Conservation (phyloP, 2,888 invertebrate species). For the Spatulosminthurus flaviceps region DNA sequence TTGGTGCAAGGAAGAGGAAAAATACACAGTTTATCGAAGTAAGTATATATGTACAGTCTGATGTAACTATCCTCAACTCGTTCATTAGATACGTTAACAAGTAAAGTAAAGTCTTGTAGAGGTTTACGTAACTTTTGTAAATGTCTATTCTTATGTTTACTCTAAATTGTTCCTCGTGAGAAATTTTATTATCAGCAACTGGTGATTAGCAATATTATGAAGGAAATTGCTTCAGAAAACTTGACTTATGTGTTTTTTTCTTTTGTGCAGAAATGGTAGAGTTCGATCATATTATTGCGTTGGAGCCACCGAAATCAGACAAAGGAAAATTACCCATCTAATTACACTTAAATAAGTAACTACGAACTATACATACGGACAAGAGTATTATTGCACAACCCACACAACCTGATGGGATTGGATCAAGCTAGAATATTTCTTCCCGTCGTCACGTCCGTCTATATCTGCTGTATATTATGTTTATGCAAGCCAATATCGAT, state of each 20-base stretch:
- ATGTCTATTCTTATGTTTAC: neutral
- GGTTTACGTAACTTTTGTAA: neutral
- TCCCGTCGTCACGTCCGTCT: neutral
- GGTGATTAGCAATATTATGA: neutral
- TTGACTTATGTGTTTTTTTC: neutral
- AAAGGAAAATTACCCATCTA: slow-evolving; percentile 4
- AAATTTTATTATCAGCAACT: neutral
- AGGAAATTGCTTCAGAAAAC: neutral
- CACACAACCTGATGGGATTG: neutral
- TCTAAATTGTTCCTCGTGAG: neutral
- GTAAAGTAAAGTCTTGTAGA: neutral
- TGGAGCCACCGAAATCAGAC: slow-evolving; percentile 11
- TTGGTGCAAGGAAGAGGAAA: slow-evolving; percentile 14
- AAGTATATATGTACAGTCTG: neutral
- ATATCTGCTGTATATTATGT: neutral
- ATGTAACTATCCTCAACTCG: neutral
- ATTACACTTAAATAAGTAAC: neutral
- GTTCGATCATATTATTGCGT: slow-evolving; percentile 9
- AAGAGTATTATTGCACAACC: neutral
- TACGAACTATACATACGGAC: too few species aligned
- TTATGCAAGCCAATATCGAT: neutral
- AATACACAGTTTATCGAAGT: neutral
- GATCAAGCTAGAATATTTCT: neutral
- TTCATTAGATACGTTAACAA: neutral
- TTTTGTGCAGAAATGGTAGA: neutral